A percentile compares a stretch with the other conserved stretches of the same genome.
Conservation (phyloP, 2,113 vertebrate genomes). For the Anarrhichthys ocellatus region DNA sequence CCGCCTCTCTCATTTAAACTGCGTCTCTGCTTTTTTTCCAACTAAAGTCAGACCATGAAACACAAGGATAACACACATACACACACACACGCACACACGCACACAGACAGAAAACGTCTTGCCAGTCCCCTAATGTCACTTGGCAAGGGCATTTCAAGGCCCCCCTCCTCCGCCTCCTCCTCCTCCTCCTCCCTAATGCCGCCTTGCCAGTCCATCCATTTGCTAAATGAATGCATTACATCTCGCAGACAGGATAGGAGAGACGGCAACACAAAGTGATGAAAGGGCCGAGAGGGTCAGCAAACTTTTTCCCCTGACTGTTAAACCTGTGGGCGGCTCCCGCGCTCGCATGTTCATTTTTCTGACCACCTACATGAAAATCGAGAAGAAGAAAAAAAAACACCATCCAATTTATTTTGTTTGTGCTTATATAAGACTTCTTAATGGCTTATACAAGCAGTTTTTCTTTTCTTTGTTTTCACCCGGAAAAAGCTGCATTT, state of each 20-base stretch:
- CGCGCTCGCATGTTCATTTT: slow-evolving; percentile 24
- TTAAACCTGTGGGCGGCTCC: slow-evolving; percentile 16
- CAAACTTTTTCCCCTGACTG: slow-evolving; percentile 40
- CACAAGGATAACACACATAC: slow-evolving; percentile 12
- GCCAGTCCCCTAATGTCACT: slow-evolving; percentile 66
- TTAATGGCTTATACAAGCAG: slow-evolving; percentile 54
- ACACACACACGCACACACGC: slow-evolving; percentile 26
- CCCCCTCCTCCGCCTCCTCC: slow-evolving; percentile 9
- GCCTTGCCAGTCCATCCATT: slow-evolving; percentile 81
- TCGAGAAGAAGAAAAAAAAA: neutral
- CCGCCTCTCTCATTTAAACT: slow-evolving; percentile 20
- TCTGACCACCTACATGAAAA: slow-evolving; percentile 49
- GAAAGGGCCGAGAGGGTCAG: slow-evolving; percentile 20
- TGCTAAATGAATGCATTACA: slow-evolving; percentile 79
- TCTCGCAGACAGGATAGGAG: slow-evolving; percentile 43
- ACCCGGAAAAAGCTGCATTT: slow-evolving; percentile 42
- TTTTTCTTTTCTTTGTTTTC: neutral
- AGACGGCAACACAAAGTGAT: slow-evolving; percentile 1
- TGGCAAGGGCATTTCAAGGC: slow-evolving; percentile 70
- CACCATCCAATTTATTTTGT: slow-evolving; percentile 44
- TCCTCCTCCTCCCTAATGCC: slow-evolving; percentile 37
- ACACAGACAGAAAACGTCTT: slow-evolving; percentile 27
- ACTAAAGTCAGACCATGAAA: slow-evolving; percentile 16
- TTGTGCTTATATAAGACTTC: slow-evolving; percentile 56
- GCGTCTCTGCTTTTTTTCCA: slow-evolving; percentile 31